Base-by-base conservation (phyloP, 2,113 vertebrate species). In the Grallaria varia region DNA sequence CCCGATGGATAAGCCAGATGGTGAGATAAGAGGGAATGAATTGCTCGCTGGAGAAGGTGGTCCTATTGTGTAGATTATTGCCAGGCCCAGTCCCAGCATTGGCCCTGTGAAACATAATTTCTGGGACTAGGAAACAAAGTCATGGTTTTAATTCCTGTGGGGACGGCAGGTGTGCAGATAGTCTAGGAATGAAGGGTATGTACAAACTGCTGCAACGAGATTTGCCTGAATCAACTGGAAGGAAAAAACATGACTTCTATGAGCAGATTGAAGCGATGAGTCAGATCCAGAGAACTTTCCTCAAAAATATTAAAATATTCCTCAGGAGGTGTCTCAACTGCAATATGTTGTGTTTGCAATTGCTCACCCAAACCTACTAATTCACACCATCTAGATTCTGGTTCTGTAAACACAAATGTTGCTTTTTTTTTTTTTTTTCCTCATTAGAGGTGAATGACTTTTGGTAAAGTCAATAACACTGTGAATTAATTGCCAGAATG, bases 21-120 rank as follows among this genome's bases (percentile, higher is more conserved):
- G 75, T 55, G 52, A 88, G 63, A 69, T 37, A 85, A 76, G 55
- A 73, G 39, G 39, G 81, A 89, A 85, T 47, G 50, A 91, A 74
- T n/a, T 30, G 28, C n/a, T 88, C 42, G 2, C 17, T 80, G 67
- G 58, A 93, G 72, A 92, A 74, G 50, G 45, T 5, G 14, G 28
- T 53, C 45, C 63, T 84, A 4, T 28, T 1, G 1, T 12, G 16
- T 37, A 22, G 28, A 33, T 66, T 80, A 66, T 31, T 90, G 55
- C 67, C 75, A 69, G 27, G 42, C 17, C n/a, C 69, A 55, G 47
- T 28, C 63, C 27, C 73, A 87, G 80, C 39, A 33, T 16, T 56
- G 33, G 49, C 12, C 55, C 58, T 80, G 71, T 92, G 69, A 73
- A 92, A 89, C 44, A 84, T 12, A 21, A 89, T 89, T 94, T 94